Percentiles rank a stretch among this genome's conserved stretches.
Conservation (phyloP, 2,113 vertebrate genomes). For the Phrynosoma blainvillii region DNA sequence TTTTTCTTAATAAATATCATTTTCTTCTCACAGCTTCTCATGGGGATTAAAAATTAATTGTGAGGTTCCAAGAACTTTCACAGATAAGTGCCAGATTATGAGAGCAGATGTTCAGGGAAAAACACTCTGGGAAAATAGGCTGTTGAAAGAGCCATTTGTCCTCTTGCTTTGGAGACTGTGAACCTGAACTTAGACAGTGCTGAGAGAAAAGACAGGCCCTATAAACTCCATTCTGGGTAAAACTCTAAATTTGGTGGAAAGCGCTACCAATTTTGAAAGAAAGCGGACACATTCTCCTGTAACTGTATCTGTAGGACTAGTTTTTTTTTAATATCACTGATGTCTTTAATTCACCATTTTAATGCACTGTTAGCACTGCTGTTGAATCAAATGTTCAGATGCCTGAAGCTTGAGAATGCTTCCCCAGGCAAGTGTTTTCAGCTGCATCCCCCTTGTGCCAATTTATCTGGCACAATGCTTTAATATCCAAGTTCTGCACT, state of each 20-base stretch:
- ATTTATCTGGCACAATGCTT: neutral
- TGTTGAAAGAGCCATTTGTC: constrained; percentile 42
- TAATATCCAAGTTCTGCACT: neutral
- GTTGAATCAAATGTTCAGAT: constrained; percentile 8
- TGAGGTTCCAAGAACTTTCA: constrained; percentile 35
- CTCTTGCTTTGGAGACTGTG: constrained; percentile 37
- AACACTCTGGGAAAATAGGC: constrained; percentile 33
- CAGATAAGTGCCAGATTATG: constrained; percentile 13
- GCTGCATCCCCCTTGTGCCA: neutral
- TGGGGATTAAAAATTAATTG: constrained; percentile 37
- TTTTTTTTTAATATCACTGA: neutral
- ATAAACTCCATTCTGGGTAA: constrained; percentile 41
- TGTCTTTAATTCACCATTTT: neutral
- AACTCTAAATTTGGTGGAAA: constrained; percentile 38
- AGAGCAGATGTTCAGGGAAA: constrained; percentile 24
- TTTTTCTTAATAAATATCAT: neutral
- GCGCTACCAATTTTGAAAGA: neutral
- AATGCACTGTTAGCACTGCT: neutral
- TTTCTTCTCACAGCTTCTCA: constrained; percentile 4
- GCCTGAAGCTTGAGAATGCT: neutral
- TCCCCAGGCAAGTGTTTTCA: neutral
- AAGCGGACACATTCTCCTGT: constrained; percentile 35
- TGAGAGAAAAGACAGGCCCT: constrained; percentile 42
- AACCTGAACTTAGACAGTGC: constrained; percentile 55
- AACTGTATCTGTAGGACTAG: neutral